Base-by-base conservation (phyloP, 2,888 invertebrate genomes). In the Chrysotoxum bicinctum region DNA sequence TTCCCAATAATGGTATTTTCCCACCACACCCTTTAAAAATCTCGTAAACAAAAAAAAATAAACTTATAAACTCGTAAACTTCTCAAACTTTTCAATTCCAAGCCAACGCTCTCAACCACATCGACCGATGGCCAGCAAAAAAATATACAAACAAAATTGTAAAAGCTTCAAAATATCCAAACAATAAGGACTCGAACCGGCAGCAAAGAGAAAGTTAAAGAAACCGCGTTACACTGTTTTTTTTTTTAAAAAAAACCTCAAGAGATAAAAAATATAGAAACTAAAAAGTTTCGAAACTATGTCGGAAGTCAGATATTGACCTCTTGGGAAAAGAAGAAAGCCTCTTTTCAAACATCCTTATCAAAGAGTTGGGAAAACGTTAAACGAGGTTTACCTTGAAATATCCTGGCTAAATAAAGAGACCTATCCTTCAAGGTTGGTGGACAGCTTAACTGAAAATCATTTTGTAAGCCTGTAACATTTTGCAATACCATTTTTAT, bases 71-170 rank as follows among this genome's bases (percentile, higher is more conserved):
- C 48, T 16, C 26, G 26, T 56, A 48, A 70, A 76, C 48, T 81
- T 64, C 58, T 69, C 52, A 56, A 81, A 80, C 60, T 80, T 80
- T 69, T 76, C 69, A 70, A 35, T 66, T 58, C 56, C 81, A 58
- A 76, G 45, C 35, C 64, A 76, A 70, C 76, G 48, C 48, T 66
- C 62, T 58, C 37, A 48, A 76, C 76, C 76, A 48, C 78, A 64
- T 37, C 26, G 70, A 72, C 48, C 26, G 54, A 30, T 58, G 72
- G 21, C 48, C 66, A 48, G 30, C 23, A 74, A 64, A 19, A 62
- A 58, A 43, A 30, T 40, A 50, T 26, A 50, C 48, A 60, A 69
- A 80, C 26, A 75, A 26, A 43, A 50, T 32, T 37, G 37, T 19
- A 50, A 66, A 45, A 48, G 16, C 43, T 64, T n/a, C 37, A 62